These are phyloP conservation scores for Allacma fusca DNA, from an alignment of 2,888 invertebrate genomes.

Conservation along the genomic window DNA sequence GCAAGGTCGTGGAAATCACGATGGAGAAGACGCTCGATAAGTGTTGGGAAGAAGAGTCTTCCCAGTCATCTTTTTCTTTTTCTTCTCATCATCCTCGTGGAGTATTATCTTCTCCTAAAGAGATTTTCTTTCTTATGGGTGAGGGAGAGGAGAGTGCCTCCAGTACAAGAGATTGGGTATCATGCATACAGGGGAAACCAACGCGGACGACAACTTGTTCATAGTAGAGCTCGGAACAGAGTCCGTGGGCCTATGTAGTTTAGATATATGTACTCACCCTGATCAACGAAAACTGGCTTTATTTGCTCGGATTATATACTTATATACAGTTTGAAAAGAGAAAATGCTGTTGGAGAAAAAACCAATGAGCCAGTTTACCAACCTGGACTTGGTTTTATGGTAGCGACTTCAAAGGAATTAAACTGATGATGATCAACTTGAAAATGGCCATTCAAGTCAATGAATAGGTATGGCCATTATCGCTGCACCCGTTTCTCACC, in stretches of 20 bases:
- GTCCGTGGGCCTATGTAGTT: too few species aligned
- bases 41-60: neutral
- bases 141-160: neutral
- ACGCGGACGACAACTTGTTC: too few species aligned
- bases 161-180: neutral
- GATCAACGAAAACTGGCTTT: too few species aligned
- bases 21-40: constrained; percentile 25
- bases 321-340: too few species aligned
- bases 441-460: constrained; percentile 7
- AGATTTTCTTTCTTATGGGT: neutral
- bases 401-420: neutral
- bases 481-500: constrained; percentile 8
- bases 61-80: neutral
- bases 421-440: neutral
- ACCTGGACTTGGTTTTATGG: neutral
- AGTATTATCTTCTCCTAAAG: neutral
- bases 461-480: neutral
- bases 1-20: constrained; percentile 40
- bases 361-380: too few species aligned
- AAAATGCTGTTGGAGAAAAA: too few species aligned
- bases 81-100: neutral
- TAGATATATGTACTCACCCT: too few species aligned
- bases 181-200: too few species aligned
- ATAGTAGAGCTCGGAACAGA: too few species aligned
- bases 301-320: neutral